Evolutionary conservation across 2,113 vertebrate species (phyloP).

Genomic region (Herpailurus yagouaroundi): DNA sequence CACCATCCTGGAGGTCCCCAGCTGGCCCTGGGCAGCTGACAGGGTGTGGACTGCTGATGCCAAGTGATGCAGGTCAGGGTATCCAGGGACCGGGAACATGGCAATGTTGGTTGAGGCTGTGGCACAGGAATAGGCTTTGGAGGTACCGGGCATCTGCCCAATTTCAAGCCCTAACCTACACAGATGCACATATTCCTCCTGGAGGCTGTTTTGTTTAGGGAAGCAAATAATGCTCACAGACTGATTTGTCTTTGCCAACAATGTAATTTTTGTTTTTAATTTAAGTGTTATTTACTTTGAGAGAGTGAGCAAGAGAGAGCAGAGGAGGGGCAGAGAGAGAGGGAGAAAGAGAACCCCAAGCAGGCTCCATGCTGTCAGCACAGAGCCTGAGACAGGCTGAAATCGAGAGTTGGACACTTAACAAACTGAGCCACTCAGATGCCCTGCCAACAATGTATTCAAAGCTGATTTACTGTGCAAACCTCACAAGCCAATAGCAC

Average conservation of each 20-base stretch:
- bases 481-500: background rate
- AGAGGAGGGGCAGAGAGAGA: too few relatives aligned
- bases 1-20: background rate
- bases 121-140: background rate
- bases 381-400: too few relatives aligned
- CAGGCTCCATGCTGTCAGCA: too few relatives aligned
- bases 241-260: background rate
- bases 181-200: background rate
- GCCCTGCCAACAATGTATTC: background rate
- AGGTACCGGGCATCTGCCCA: background rate
- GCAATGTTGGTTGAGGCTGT: background rate
- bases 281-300: too few relatives aligned
- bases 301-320: too few relatives aligned
- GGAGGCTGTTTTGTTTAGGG: background rate
- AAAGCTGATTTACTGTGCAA: background rate
- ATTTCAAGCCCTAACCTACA: background rate
- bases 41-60: background rate
- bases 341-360: too few relatives aligned
- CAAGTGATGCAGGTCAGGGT: background rate
- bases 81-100: background rate
- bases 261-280: background rate
- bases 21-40: background rate
- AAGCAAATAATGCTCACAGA: background rate
- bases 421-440: too few relatives aligned
- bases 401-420: too few relatives aligned